These are phyloP conservation scores for Himantopus leucocephalus DNA, from an alignment of 2,113 vertebrate genomes.

Conservation along the genomic window DNA sequence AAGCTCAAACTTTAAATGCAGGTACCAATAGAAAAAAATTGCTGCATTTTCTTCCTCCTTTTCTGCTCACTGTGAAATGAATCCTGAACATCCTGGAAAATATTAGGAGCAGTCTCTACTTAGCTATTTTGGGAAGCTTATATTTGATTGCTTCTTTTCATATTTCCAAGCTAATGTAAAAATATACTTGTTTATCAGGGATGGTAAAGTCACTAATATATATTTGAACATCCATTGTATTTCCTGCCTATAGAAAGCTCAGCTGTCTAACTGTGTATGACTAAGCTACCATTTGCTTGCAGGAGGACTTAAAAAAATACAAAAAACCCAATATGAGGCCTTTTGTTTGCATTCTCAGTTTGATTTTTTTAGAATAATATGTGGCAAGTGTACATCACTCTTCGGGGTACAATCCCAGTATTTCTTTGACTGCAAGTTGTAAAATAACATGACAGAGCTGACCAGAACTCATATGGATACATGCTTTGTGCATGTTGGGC, in stretches of 20 bases:
- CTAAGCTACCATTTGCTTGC: background rate
- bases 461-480: fast-evolving
- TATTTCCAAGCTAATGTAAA: background rate
- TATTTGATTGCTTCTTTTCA: background rate
- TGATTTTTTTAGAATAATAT: background rate
- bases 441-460: background rate
- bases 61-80: background rate
- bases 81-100: background rate
- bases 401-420: background rate
- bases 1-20: background rate
- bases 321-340: fast-evolving
- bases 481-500: background rate
- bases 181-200: background rate
- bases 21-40: background rate
- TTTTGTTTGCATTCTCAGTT: background rate
- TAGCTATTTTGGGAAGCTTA: background rate
- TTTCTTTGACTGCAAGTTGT: background rate
- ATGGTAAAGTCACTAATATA: background rate
- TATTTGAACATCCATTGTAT: background rate
- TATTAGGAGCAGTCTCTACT: fast-evolving
- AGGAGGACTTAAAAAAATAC: background rate
- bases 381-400: fast-evolving
- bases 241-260: background rate
- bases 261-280: background rate
- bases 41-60: background rate